A percentile compares a stretch with the other conserved stretches of the same genome.
Evolutionary conservation across 2,113 vertebrate genomes (phyloP).

Genomic region (Tamias sibiricus): DNA sequence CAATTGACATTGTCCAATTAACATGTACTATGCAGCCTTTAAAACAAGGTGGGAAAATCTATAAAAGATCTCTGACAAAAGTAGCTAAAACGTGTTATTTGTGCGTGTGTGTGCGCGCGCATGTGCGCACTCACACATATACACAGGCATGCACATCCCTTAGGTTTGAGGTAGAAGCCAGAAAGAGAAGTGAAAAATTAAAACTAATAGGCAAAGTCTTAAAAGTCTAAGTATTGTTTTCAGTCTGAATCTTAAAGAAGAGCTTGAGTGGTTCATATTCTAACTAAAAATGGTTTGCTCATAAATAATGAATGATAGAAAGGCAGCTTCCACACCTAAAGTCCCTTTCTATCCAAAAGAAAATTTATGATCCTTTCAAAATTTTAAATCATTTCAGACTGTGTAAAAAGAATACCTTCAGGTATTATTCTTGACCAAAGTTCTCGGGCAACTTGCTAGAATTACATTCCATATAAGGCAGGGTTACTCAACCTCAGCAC

Average conservation of each 20-base stretch:
- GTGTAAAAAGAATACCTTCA: slow-evolving; percentile 60
- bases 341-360: slow-evolving; percentile 62
- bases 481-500: neutral
- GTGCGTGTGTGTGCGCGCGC: neutral
- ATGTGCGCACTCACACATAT: neutral
- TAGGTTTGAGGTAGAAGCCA: slow-evolving; percentile 24
- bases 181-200: slow-evolving; percentile 59
- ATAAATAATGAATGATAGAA: slow-evolving; percentile 76
- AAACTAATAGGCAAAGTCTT: slow-evolving; percentile 59
- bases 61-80: slow-evolving; percentile 55
- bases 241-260: slow-evolving; percentile 65
- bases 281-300: slow-evolving; percentile 73
- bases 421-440: slow-evolving; percentile 65
- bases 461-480: neutral
- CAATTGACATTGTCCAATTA: neutral
- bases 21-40: neutral
- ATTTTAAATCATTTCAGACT: slow-evolving; percentile 68
- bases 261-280: slow-evolving; percentile 64
- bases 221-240: slow-evolving; percentile 55
- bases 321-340: slow-evolving; percentile 58
- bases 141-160: neutral
- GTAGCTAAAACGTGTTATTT: neutral
- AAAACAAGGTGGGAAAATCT: neutral
- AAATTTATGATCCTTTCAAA: slow-evolving; percentile 79
- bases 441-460: slow-evolving; percentile 46